Evolutionary conservation across 1,140 invertebrate species (phyloP).

Genomic region (Apis cerana): DNA sequence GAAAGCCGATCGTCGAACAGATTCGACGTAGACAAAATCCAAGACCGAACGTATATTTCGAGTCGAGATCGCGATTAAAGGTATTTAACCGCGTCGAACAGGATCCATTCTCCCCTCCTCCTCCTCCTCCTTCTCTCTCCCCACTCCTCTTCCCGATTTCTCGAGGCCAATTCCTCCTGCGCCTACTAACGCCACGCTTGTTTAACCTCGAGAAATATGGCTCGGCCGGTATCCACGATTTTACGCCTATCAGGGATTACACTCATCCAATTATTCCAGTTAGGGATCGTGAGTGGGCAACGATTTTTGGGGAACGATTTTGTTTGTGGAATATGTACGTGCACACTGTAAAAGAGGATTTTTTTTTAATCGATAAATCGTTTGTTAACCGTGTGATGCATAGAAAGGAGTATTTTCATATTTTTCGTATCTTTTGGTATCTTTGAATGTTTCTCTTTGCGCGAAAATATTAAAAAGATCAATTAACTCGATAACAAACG

Average conservation of each 20-base stretch:
- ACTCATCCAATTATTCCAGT: conserved; percentile 47
- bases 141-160: neutral
- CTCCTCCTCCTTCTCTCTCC: too few species aligned
- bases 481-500: too few species aligned
- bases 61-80: conserved; percentile 30
- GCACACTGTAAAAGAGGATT: too few species aligned
- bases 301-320: too few species aligned
- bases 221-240: conserved; percentile 24
- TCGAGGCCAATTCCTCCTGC: neutral
- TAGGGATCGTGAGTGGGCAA: conserved; percentile 18
- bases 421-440: too few species aligned
- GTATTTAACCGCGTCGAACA: conserved; percentile 22
- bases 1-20: conserved; percentile 14
- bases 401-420: too few species aligned
- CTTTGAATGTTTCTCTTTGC: too few species aligned
- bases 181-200: neutral
- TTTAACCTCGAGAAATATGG: neutral
- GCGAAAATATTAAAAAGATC: too few species aligned
- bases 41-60: neutral
- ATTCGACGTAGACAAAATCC: neutral
- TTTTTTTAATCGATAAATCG: too few species aligned
- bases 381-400: too few species aligned
- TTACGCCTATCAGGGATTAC: conserved; percentile 42
- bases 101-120: neutral
- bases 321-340: too few species aligned